Evolutionary conservation across 2,888 invertebrate genomes (phyloP).

Genomic region (Bimastos eiseni): DNA sequence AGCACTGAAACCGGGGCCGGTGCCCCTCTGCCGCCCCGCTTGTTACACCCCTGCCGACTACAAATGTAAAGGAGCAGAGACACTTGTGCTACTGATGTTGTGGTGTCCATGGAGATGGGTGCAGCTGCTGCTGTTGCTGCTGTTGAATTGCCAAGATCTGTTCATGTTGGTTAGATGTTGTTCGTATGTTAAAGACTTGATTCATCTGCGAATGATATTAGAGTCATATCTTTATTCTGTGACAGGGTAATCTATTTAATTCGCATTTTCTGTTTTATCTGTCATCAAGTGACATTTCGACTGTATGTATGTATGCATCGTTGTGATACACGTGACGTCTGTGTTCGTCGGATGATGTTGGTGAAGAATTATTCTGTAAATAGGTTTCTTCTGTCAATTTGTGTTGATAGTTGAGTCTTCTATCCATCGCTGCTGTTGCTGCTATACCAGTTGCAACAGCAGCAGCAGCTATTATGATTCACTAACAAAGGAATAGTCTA

Average conservation of each 20-base stretch:
- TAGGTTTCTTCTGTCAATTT: background rate
- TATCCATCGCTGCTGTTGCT: background rate
- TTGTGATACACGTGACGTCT: conserved; percentile 20
- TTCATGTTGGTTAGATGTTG: background rate
- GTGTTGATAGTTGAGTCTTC: background rate
- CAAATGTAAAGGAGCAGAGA: too few species aligned
- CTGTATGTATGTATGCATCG: conserved; percentile 21
- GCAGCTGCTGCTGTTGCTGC: background rate
- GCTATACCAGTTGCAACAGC: background rate
- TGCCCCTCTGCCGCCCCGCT: too few species aligned
- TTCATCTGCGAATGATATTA: conserved; percentile 25
- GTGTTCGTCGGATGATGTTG: background rate
- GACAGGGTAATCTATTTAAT: conserved; percentile 24
- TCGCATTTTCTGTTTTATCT: conserved; percentile 8
- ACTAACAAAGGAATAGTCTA: too few species aligned
- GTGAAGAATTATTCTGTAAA: background rate
- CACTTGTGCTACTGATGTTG: background rate
- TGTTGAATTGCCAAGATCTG: background rate
- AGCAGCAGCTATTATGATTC: too few species aligned
- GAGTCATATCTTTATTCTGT: conserved; percentile 26
- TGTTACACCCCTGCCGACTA: background rate
- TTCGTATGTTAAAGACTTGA: conserved; percentile 20
- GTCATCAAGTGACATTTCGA: conserved; percentile 19
- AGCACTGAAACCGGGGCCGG: too few species aligned
- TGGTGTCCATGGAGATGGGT: background rate